Evolutionary conservation across 2,888 invertebrate genomes (phyloP), one percentile per base, ranked within the genome.

Genomic region (Hirtodrosophila trivittata): DNA sequence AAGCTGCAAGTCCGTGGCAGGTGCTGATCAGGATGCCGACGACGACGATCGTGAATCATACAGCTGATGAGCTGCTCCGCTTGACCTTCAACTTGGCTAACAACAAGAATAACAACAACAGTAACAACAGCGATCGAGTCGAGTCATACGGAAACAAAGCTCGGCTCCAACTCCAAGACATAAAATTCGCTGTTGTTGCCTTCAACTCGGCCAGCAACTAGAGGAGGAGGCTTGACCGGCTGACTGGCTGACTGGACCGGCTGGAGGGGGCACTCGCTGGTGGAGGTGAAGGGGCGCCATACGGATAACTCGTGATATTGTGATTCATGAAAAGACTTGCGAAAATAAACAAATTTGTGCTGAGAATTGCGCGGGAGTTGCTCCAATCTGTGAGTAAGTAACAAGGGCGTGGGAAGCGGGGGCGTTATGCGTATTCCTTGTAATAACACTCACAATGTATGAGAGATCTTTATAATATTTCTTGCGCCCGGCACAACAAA

Each of bases 61-160:
- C 43, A 43, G 33, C 41, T 26, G 32, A 39, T 14, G 42, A 43
- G 45, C 32, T 54, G 63, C 16, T 28, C 16, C 26, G 32, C 47
- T 71, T 80, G 80, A 83, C 82, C 82, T 83, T 83, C 82, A 83
- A 83, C 87, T 82, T 85, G 86, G 64, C 63, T 45, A 59, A 25
- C 62, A 41, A 50, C 39, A 21, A 25, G 16, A 13, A 42, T n/a
- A 35, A 16, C 37, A 57, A 58, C 28, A 28, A 28, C 28, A 28
- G 5, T n/a, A n/a, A 8, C 1, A 28, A n/a, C 28, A 28, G 7
- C 5, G 9, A 28, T 5, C 7, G 9, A 3, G 18, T 21, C 84
- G 86, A 86, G 72, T 78, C 78, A 86, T 86, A 80, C 86, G 78
- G 78, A 86, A 86, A 83, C 84, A 75, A 69, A 75, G 58, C 47